phyloP scores from a whole-genome alignment of 2,113 vertebrate species.

The Urocolius indicus region DNA sequence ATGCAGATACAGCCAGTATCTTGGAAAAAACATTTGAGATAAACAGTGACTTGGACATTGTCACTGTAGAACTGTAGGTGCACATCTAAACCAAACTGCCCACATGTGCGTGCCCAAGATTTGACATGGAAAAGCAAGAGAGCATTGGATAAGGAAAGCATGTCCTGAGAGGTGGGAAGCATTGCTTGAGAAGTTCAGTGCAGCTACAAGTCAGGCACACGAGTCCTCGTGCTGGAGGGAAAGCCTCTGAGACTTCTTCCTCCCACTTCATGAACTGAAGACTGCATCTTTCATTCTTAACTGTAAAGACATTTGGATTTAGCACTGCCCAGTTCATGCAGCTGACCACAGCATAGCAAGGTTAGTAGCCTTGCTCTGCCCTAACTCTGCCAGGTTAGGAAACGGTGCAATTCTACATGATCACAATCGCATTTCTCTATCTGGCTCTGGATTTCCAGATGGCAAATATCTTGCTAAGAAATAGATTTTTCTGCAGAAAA shows the following conservation, averaged over 20 bases:
- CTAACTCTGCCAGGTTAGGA: neutral
- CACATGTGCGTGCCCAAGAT: conserved; percentile 38
- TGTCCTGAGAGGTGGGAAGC: conserved; percentile 59
- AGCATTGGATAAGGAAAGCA: conserved; percentile 47
- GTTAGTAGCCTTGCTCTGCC: neutral
- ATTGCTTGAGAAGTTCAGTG: conserved; percentile 34
- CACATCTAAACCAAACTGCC: conserved; percentile 41
- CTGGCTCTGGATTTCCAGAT: neutral
- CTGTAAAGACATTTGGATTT: neutral
- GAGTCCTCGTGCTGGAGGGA: neutral
- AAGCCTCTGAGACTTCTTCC: neutral
- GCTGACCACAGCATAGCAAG: neutral
- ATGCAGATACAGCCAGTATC: neutral
- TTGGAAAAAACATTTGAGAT: neutral
- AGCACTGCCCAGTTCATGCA: neutral
- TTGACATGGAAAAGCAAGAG: conserved; percentile 55
- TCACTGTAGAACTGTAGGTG: conserved; percentile 44
- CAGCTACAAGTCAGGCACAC: conserved; percentile 29
- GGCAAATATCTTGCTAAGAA: neutral
- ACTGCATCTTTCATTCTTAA: neutral
- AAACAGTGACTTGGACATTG: conserved; percentile 20
- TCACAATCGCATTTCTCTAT: neutral
- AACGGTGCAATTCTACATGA: neutral
- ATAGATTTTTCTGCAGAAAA: neutral
- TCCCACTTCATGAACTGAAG: neutral